A percentile compares a stretch with the other conserved stretches of the same genome.
These are phyloP conservation scores for Euproctis similis DNA, from an alignment of 2,888 invertebrate genomes.

Conservation along the genomic window DNA sequence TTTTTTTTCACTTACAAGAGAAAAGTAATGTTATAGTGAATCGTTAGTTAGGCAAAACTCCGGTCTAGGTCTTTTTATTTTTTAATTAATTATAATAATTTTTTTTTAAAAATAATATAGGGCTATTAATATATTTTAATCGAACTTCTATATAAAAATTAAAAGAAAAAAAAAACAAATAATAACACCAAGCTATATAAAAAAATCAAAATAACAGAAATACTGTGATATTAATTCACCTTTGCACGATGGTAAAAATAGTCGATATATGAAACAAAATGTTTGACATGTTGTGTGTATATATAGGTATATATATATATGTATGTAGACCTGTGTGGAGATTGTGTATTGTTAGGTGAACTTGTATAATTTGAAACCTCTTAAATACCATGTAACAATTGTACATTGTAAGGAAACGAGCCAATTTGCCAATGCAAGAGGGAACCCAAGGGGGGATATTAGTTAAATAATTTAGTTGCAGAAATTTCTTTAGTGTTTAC, in stretches of 20 bases:
- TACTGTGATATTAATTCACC: slow-evolving; percentile 68
- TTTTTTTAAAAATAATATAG: slow-evolving; percentile 41
- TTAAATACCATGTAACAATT: no score
- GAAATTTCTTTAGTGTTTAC: no score
- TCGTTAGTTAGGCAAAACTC: slow-evolving; percentile 45
- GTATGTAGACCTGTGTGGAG: slow-evolving; percentile 46
- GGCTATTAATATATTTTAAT: slow-evolving; percentile 28
- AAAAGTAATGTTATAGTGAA: slow-evolving; percentile 30
- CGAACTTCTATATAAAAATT: slow-evolving; percentile 24
- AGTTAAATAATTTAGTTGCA: no score
- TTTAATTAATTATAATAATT: no score
- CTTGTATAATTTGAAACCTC: no score
- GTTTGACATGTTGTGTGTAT: slow-evolving; percentile 4
- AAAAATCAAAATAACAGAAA: slow-evolving; percentile 48
- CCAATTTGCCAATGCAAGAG: no score
- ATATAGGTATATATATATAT: slow-evolving; percentile 22
- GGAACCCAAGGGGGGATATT: no score
- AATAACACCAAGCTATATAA: slow-evolving; percentile 27
- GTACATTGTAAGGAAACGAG: no score
- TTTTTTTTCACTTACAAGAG: slow-evolving; percentile 17
- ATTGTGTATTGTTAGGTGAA: slow-evolving; percentile 33
- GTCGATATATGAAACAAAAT: slow-evolving; percentile 20
- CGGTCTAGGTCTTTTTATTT: slow-evolving; percentile 51
- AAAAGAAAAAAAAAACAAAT: no score
- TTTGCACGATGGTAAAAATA: slow-evolving; percentile 37